Base-by-base conservation (phyloP, 2,113 vertebrate genomes). In the Strix uralensis region DNA sequence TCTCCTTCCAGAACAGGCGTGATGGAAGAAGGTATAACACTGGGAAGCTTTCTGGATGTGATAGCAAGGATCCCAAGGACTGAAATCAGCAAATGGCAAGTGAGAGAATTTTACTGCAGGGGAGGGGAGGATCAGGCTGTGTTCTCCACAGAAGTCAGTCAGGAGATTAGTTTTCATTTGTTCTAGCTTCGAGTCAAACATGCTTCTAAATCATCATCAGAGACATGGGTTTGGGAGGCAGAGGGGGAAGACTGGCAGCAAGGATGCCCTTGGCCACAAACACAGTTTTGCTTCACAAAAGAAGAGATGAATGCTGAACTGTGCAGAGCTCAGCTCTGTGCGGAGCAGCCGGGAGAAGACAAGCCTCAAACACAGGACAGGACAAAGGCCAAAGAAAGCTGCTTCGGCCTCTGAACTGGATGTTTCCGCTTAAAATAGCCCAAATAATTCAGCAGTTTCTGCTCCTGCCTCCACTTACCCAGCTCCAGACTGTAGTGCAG, bases 331-430 rank as follows among this genome's bases (percentile, higher is more conserved):
- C 58, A 44, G 86, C 79, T 54, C 58, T 51, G 0, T 42, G 67
- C 40, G 52, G 88, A 81, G 72, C 52, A 75, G 77, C 52, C 23
- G 19, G 40, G 77, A 84, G 77, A 88, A 86, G 86, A 89, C 34
- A 46, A 88, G 54, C 34, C 73, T 81, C 83, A 67, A 63, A 91
- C 77, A 65, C 54, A 71, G 52, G 77, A 21, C 26, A 61, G 59
- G 90, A 95, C 80, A 97, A 96, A 97, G 74, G 89, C 89, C 84
- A 65, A 38, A 75, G 84, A 69, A 90, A 91, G 58, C 78, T 61
- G 63, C 81, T 88, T 67, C 72, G 81, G 80, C 59, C 83, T 84
- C 59, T 17, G 71, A 86, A 59, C 26, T 49, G 59, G 67, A 42
- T 75, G 49, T 23, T 81, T 81, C 84, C 79, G 77, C 54, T 73